Evolutionary conservation across 2,888 invertebrate species (phyloP).

Genomic region (Mactromeris polynyma): DNA sequence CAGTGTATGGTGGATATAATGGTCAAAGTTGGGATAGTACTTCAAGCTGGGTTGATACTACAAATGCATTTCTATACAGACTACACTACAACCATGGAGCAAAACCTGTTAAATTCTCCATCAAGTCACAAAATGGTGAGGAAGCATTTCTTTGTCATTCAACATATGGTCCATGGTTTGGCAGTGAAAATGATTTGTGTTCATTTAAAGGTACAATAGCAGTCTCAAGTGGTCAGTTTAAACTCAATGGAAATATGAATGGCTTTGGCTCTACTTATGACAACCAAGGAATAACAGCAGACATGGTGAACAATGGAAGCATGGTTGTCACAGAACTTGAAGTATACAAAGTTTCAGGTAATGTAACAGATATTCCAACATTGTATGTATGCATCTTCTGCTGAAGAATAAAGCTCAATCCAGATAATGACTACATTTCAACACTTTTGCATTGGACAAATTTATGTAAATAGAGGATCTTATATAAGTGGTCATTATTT

Average conservation of each 20-base stretch:
- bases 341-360: background rate
- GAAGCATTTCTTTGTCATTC: background rate
- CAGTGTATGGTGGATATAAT: constrained; percentile 72
- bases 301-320: constrained; percentile 57
- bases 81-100: constrained; percentile 42
- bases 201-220: constrained; percentile 30
- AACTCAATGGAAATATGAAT: constrained; percentile 33
- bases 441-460: no score
- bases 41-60: background rate
- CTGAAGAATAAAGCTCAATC: no score
- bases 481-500: no score
- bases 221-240: constrained; percentile 33
- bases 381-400: no score
- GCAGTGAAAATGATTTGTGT: constrained; percentile 31
- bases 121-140: background rate
- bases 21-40: constrained; percentile 47
- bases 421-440: no score
- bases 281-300: constrained; percentile 35
- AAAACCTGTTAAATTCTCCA: constrained; percentile 30
- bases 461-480: no score
- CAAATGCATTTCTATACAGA: constrained; percentile 55
- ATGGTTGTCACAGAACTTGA: constrained; percentile 54
- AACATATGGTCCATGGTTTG: constrained; percentile 37
- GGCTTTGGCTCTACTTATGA: constrained; percentile 34
- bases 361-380: background rate